A percentile compares a stretch with the other conserved stretches of the same genome.
Conservation (phyloP, 2,113 vertebrate genomes). For the Megaceryle torquata region DNA sequence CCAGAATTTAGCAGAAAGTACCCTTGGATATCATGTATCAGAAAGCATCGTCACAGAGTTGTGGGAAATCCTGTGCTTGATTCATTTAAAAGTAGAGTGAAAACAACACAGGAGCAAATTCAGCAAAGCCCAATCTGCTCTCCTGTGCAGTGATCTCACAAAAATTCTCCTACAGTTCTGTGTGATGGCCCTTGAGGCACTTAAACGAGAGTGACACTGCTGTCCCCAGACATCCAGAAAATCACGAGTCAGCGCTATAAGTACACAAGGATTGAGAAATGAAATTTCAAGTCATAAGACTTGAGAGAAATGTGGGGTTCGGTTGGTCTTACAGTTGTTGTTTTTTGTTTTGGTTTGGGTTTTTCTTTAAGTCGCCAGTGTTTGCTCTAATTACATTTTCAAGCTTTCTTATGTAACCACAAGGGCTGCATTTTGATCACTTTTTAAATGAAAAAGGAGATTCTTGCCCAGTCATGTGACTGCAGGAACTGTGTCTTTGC, state of each 20-base stretch:
- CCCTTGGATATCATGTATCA: neutral
- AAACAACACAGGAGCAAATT: neutral
- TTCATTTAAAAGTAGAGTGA: rapidly evolving
- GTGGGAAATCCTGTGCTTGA: neutral
- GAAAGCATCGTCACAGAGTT: neutral
- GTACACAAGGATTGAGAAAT: neutral
- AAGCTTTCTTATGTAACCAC: neutral
- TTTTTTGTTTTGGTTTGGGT: no score
- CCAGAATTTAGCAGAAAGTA: neutral
- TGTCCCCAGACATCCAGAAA: neutral
- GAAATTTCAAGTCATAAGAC: neutral
- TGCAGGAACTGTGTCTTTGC: neutral
- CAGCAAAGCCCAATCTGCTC: neutral
- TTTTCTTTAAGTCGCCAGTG: neutral
- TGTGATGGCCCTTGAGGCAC: neutral
- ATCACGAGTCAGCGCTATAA: neutral
- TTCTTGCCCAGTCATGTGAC: neutral
- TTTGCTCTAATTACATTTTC: neutral
- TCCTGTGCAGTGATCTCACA: neutral
- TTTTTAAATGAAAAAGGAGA: neutral
- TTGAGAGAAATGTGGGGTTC: neutral
- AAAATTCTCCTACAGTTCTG: neutral
- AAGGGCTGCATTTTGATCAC: neutral
- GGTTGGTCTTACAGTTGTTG: neutral
- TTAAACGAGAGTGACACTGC: neutral